Percentiles rank a stretch among this genome's conserved stretches.
Conservation (phyloP, 2,113 vertebrate species). For the Gymnogyps californianus region DNA sequence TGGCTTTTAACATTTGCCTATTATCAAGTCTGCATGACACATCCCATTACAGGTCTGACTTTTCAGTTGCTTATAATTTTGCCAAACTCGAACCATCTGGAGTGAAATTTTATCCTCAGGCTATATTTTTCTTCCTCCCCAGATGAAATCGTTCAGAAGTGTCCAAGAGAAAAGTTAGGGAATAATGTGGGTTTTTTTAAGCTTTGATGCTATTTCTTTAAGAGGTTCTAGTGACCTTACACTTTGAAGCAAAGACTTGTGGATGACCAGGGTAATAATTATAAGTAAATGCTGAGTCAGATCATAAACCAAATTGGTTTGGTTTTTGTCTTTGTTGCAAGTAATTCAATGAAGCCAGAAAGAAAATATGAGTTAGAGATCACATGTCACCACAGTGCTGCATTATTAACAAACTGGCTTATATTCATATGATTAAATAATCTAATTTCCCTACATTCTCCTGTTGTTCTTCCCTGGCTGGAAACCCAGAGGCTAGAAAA, state of each 20-base stretch:
- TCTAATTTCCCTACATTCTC: neutral
- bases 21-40: neutral
- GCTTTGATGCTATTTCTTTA: neutral
- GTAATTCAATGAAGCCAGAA: neutral
- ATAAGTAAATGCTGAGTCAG: neutral
- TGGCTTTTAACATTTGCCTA: neutral
- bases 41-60: neutral
- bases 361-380: neutral
- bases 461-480: neutral
- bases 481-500: neutral
- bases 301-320: neutral
- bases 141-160: neutral
- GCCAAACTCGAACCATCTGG: neutral
- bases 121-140: neutral
- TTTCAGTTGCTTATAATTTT: neutral
- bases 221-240: neutral
- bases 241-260: neutral
- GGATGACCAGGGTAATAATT: neutral
- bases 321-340: neutral
- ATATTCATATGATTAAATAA: neutral
- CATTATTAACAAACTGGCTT: neutral
- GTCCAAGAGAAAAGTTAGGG: neutral
- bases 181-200: neutral
- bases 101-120: neutral
- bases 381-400: neutral